A percentile compares a stretch with the other conserved stretches of the same genome.
These are phyloP conservation scores for Hirtodrosophila alboralis DNA, from an alignment of 2,888 invertebrate species.

Conservation along the genomic window DNA sequence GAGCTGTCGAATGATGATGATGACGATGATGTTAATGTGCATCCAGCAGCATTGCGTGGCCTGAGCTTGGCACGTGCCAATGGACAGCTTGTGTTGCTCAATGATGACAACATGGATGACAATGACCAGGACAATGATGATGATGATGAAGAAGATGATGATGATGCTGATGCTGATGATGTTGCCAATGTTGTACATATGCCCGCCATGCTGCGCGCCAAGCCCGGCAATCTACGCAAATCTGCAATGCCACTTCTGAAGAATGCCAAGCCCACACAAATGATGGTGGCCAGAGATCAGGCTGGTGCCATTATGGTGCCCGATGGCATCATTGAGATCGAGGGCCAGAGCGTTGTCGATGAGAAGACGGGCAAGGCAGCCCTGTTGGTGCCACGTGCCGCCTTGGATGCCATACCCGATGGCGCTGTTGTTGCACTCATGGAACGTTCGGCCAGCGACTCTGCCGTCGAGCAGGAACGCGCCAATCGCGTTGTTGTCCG, in stretches of 20 bases:
- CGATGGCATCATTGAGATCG: conserved; percentile 78
- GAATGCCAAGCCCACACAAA: conserved; percentile 67
- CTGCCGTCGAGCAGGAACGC: conserved; percentile 65
- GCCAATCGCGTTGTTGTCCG: conserved; percentile 78
- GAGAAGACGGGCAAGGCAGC: conserved; percentile 80
- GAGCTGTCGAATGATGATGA: conserved; percentile 24
- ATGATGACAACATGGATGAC: conserved; percentile 4
- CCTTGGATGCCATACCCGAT: conserved; percentile 79
- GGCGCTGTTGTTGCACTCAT: conserved; percentile 80
- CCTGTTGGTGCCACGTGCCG: conserved; percentile 75
- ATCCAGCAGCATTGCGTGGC: conserved; percentile 14
- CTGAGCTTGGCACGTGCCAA: conserved; percentile 31
- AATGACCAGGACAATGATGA: conserved; percentile 23
- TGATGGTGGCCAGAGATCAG: conserved; percentile 75
- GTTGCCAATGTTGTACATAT: conserved; percentile 4
- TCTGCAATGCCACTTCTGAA: no score
- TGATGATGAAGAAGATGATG: conserved; percentile 16
- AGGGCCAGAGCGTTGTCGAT: conserved; percentile 78
- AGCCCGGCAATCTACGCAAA: no score
- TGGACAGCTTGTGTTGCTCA: conserved; percentile 32
- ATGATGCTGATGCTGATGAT: conserved; percentile 16
- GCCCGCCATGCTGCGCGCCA: conserved; percentile 24
- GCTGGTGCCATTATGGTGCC: conserved; percentile 81
- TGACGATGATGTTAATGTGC: conserved; percentile 34
- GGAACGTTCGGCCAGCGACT: conserved; percentile 56